Evolutionary conservation across 2,888 invertebrate species (phyloP), one percentile per base, ranked within the genome.

Genomic region (Sicus ferrugineus): DNA sequence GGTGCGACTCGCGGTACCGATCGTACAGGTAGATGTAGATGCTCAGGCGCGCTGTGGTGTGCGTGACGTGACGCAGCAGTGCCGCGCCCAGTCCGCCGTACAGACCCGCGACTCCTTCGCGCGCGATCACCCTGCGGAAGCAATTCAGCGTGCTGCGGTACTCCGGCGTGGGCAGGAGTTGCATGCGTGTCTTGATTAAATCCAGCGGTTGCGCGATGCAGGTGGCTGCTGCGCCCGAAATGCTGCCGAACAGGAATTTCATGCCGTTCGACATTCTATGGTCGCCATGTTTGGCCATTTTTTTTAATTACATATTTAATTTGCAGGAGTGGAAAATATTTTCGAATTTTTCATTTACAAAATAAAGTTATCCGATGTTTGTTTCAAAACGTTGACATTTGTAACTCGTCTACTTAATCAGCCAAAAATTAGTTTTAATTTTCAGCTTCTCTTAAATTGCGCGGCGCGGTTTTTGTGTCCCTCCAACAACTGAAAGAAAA

Each of bases 71-170:
- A 72, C 99, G 87, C 64, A 99, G 86, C 1, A 99, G 87, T 0
- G 95, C 97, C 3, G 97, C 97, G 0, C 96, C 95, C 2, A 98
- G 88, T 0, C 99, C 98, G 11, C 92, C 91, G 83, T 99, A 99
- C 59, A n/a, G 19, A 34, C 19, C n/a, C 21, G 3, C 5, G n/a
- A 50, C 50, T 5, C 21, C 19, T 50, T 50, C 23, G 21, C 6
- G 3, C 21, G 9, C 21, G 50, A 34, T 52, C 21, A 19, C 19
- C 2, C 52, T 90, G 34, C 89, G 88, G 16, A 96, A 87, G 2
- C 95, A 92, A 72, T 93, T 91, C 70, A 96, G 88, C 38, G 96
- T 94, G 3, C 94, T 93, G 67, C 91, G 90, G 79, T 92, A 90
- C 81, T 92, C 92, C 80, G 89, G 90, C 42, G 77, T 77, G 2